A percentile compares a stretch with the other conserved stretches of the same genome.
Conservation (phyloP, 2,797 vertebrate species). For the Oreonectes daqikongensis region DNA sequence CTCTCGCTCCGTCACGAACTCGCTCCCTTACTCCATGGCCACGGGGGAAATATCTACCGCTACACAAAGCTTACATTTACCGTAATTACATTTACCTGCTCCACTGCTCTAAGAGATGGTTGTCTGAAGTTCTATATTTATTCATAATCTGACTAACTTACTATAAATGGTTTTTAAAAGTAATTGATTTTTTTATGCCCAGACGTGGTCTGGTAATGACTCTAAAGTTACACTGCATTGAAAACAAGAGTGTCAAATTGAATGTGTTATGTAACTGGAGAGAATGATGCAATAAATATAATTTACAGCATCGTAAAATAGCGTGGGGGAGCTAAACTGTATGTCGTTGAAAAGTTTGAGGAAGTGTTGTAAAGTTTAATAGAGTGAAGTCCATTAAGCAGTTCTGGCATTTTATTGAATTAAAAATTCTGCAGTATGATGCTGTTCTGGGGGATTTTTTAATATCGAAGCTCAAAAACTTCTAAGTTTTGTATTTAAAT, state of each 20-base stretch:
- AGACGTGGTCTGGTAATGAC: not conserved
- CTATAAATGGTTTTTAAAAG: constrained; percentile 24
- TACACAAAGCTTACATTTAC: constrained; percentile 46
- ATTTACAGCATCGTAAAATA: constrained; percentile 1
- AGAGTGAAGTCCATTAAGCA: not conserved
- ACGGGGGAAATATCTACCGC: constrained; percentile 46
- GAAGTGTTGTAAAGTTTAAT: not conserved
- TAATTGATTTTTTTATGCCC: constrained; percentile 24
- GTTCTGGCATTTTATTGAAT: not conserved
- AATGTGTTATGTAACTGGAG: constrained; percentile 6
- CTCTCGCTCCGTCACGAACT: constrained; percentile 31
- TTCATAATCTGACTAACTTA: constrained; percentile 12
- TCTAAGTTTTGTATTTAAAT: not conserved
- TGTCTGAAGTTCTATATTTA: constrained; percentile 37
- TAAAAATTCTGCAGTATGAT: not conserved
- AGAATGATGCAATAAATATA: constrained; percentile 17
- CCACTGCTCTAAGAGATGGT: constrained; percentile 38
- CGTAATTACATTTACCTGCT: constrained; percentile 54
- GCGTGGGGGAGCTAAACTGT: not conserved
- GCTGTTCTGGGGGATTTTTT: not conserved
- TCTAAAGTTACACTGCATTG: not conserved
- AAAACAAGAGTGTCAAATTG: not conserved
- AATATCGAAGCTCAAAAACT: not conserved
- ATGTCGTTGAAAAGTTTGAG: not conserved
- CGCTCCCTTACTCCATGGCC: constrained; percentile 18